Percentiles rank a stretch among this genome's conserved stretches.
phyloP scores from a whole-genome alignment of 2,797 vertebrate genomes.

The Phataginus tetradactyla region DNA sequence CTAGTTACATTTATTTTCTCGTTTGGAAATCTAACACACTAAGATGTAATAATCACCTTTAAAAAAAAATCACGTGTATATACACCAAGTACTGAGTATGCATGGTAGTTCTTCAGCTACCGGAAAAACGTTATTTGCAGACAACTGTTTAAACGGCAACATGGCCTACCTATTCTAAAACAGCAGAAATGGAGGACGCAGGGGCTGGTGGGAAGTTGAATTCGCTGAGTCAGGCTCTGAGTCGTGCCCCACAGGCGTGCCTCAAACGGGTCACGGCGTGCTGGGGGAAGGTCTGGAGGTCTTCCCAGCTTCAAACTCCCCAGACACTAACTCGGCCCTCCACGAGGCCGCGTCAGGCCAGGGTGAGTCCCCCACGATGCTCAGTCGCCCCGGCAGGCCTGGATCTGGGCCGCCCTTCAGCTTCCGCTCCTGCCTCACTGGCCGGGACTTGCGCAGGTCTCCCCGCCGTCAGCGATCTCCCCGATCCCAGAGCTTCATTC shows the following conservation, averaged over 20 bases:
- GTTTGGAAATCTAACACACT: background rate
- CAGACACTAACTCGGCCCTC: background rate
- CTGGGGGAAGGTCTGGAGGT: background rate
- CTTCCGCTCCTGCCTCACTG: background rate
- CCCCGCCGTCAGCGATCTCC: no score
- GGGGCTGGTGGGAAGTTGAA: no score
- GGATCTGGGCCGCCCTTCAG: rapidly evolving
- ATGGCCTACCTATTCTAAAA: background rate
- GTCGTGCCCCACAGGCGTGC: background rate
- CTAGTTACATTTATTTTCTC: background rate
- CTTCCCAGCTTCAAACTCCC: no score
- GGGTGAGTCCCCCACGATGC: background rate
- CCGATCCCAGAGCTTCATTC: background rate
- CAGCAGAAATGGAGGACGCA: background rate
- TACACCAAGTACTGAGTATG: rapidly evolving
- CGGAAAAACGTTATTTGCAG: background rate
- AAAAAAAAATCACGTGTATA: background rate
- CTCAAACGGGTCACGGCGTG: background rate
- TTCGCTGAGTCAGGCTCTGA: background rate
- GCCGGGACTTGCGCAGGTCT: background rate
- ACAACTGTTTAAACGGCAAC: background rate
- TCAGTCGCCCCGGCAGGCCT: rapidly evolving
- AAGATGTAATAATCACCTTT: background rate
- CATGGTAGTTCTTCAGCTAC: background rate
- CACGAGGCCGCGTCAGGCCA: background rate